Evolutionary conservation across 2,797 vertebrate species (phyloP).

Genomic region (Alectoris magna): DNA sequence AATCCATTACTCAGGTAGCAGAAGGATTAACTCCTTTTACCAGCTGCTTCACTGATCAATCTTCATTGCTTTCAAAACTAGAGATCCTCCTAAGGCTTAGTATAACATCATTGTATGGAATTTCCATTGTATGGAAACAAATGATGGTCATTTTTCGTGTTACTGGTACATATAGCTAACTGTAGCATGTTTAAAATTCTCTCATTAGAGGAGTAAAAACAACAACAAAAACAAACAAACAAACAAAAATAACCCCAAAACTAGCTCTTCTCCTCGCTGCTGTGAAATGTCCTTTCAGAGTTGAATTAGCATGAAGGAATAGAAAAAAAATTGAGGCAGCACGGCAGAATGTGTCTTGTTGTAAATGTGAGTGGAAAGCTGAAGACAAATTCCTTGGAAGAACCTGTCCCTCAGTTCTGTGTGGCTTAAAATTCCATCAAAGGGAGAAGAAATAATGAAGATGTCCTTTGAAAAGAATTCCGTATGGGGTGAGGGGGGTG

Average conservation of each 20-base stretch:
- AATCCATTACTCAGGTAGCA: not conserved
- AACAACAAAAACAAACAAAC: not conserved
- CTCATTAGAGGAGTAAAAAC: not conserved
- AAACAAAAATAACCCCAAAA: not conserved
- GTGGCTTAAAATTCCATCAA: not conserved
- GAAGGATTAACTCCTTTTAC: not conserved
- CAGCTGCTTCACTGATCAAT: not conserved
- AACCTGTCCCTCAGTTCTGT: not conserved
- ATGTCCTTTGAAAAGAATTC: not conserved
- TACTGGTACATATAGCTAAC: not conserved
- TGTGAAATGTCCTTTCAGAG: not conserved
- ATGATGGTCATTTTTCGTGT: fast-evolving
- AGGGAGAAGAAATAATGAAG: not conserved
- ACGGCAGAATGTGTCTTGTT: not conserved
- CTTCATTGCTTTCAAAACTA: not conserved
- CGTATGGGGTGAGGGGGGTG: not conserved
- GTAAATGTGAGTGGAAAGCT: not conserved
- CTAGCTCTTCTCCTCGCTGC: not conserved
- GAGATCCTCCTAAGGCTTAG: not conserved
- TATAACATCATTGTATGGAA: not conserved
- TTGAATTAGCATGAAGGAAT: not conserved
- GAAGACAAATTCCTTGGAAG: not conserved
- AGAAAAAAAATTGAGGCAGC: not conserved
- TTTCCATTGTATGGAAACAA: not conserved
- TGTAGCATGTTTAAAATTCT: not conserved